Percentiles rank a stretch among this genome's conserved stretches.
phyloP scores from a whole-genome alignment of 2,797 vertebrate genomes.

The Monodelphis domestica region DNA sequence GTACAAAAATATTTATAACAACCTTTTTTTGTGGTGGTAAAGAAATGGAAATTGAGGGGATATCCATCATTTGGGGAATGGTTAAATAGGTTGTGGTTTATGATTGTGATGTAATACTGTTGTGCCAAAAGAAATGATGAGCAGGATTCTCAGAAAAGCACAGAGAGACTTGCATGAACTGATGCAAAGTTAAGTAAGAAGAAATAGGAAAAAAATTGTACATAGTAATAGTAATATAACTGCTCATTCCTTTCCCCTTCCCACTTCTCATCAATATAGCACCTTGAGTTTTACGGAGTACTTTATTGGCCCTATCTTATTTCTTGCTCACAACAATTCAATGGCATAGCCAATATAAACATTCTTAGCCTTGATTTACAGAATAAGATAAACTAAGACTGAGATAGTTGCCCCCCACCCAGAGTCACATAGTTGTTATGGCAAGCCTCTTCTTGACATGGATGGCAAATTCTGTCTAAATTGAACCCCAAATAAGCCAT shows the following conservation, averaged over 20 bases:
- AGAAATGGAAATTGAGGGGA: too few relatives aligned
- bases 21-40: too few relatives aligned
- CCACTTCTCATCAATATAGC: neutral
- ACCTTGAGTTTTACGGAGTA: neutral
- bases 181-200: too few relatives aligned
- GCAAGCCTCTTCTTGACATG: neutral
- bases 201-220: too few relatives aligned
- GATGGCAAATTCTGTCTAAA: neutral
- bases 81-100: too few relatives aligned
- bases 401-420: neutral
- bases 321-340: constrained; percentile 1
- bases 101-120: too few relatives aligned
- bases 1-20: too few relatives aligned
- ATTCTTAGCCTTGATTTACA: neutral
- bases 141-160: too few relatives aligned
- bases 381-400: neutral
- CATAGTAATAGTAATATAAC: neutral
- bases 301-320: neutral
- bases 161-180: too few relatives aligned
- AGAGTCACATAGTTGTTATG: neutral
- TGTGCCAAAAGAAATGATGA: too few relatives aligned
- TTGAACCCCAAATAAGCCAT: neutral
- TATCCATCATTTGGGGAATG: too few relatives aligned
- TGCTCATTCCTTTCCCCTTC: neutral
- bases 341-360: neutral